Evolutionary conservation across 2,888 invertebrate species (phyloP).

Genomic region (Apotomis betuletana): DNA sequence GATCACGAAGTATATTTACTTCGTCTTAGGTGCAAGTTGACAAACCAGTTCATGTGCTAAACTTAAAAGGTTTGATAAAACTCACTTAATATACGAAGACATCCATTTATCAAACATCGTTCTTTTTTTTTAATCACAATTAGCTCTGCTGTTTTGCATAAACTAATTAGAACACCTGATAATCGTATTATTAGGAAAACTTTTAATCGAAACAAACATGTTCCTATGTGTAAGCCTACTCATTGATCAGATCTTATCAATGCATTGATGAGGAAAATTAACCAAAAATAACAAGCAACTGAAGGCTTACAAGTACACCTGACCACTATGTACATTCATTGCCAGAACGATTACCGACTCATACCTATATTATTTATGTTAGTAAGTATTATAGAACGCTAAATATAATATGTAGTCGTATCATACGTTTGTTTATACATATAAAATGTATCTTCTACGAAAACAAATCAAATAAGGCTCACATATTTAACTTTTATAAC

Average conservation of each 20-base stretch:
- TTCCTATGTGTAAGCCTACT: constrained; percentile 34
- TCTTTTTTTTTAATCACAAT: background rate
- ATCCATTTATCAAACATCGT: background rate
- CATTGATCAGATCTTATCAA: constrained; percentile 35
- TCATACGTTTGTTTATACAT: background rate
- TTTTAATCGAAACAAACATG: constrained; percentile 19
- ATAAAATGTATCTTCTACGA: too few relatives aligned
- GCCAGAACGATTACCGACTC: constrained; percentile 14
- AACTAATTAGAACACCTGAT: constrained; percentile 6
- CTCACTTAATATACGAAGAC: constrained; percentile 1
- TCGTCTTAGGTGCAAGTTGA: constrained; percentile 46
- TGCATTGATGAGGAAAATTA: constrained; percentile 39
- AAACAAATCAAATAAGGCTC: too few relatives aligned
- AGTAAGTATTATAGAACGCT: constrained; percentile 5
- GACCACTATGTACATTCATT: constrained; percentile 7
- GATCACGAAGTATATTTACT: constrained; percentile 58
- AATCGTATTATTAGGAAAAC: constrained; percentile 14
- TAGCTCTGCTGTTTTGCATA: background rate
- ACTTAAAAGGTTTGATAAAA: constrained; percentile 27
- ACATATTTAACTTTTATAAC: too few relatives aligned
- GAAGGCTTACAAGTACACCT: constrained; percentile 33
- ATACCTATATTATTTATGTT: constrained; percentile 18
- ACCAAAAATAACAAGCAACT: constrained; percentile 23
- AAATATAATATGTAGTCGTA: background rate
- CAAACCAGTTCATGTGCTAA: constrained; percentile 29